Base-by-base conservation (phyloP, 2,797 vertebrate species). In the Muraenolepis orangiensis region DNA sequence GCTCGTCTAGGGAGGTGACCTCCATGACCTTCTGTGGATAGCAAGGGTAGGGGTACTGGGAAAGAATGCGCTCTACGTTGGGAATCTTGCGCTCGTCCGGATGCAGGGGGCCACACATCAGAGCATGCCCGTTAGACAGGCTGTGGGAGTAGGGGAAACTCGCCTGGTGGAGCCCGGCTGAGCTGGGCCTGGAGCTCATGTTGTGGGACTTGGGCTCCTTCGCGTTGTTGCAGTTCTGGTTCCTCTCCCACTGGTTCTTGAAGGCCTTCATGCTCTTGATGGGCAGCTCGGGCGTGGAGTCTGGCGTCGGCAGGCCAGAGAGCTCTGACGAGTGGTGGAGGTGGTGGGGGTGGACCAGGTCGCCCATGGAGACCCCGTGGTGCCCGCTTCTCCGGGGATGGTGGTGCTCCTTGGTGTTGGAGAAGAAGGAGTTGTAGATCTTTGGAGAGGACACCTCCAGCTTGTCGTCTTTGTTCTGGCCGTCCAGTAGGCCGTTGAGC, bases 201-300 rank as follows among this genome's bases (percentile, higher is more conserved):
- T 91, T 89, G 32, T 91, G 91, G 11, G 91, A 87, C 79, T 93
- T 94, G 75, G 91, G 90, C 57, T 96, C 96, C 88, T 95, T 96
- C 83, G 93, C 96, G n/a, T 97, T 96, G 91, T 96, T 96, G 82
- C 95, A 94, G 42, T 96, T 97, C 85, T 96, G 95, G 91, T 96
- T 96, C 90, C 95, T 95, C 83, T 96, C 95, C 96, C 96, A 96
- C 72, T 96, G 95, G 78, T 94, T 94, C 80, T 93, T 94, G 70
- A 95, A 94, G 69, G 94, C 92, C 76, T 95, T 95, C 87, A 95
- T 94, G 85, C 93, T 96, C 88, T 96, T 97, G 83, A 94, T 93
- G 0, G 96, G 96, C 70, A 98, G 90, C 77, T 97, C 96, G 0
- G 96, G 96, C 0, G 96, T 98, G 0, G 96, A 95, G 75, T 98